phyloP scores from a whole-genome alignment of 2,888 invertebrate genomes.

The Xylocampa areola region DNA sequence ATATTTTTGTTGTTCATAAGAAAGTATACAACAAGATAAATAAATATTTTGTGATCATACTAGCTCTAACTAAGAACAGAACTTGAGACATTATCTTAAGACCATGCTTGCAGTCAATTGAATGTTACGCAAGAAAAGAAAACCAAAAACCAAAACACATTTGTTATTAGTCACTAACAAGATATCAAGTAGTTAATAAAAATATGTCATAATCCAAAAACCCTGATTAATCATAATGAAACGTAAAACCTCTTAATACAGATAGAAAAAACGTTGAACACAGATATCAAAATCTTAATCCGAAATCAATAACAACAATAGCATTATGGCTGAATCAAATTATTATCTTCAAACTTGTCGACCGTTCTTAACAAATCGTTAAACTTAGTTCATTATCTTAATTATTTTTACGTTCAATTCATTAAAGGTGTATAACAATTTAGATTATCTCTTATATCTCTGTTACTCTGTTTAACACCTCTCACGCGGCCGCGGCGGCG shows the following conservation, averaged over 20 bases:
- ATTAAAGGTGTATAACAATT: constrained; percentile 74
- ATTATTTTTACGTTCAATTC: constrained; percentile 79
- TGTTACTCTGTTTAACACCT: constrained; percentile 82
- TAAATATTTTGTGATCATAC: neutral
- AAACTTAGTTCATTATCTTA: constrained; percentile 72
- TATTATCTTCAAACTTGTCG: constrained; percentile 58
- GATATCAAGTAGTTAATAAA: constrained; percentile 20
- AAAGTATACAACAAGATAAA: neutral
- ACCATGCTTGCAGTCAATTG: too few relatives aligned
- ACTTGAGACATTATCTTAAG: too few relatives aligned
- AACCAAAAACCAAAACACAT: neutral
- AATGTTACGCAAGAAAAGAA: neutral
- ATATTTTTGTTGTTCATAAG: neutral
- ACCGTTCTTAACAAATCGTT: constrained; percentile 65
- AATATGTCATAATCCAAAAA: constrained; percentile 20
- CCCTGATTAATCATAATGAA: constrained; percentile 33
- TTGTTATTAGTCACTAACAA: constrained; percentile 11
- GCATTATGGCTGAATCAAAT: constrained; percentile 57
- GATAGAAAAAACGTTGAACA: constrained; percentile 44
- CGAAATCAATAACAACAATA: constrained; percentile 63
- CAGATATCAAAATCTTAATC: constrained; percentile 53
- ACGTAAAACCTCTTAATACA: constrained; percentile 45
- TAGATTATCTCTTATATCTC: constrained; percentile 77
- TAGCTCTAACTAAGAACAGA: too few relatives aligned
- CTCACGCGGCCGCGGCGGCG: constrained; percentile 67